Percentiles rank a stretch among this genome's conserved stretches.
These are phyloP conservation scores for Tenthredo scrophulariae DNA, from an alignment of 2,888 invertebrate genomes.

Conservation along the genomic window DNA sequence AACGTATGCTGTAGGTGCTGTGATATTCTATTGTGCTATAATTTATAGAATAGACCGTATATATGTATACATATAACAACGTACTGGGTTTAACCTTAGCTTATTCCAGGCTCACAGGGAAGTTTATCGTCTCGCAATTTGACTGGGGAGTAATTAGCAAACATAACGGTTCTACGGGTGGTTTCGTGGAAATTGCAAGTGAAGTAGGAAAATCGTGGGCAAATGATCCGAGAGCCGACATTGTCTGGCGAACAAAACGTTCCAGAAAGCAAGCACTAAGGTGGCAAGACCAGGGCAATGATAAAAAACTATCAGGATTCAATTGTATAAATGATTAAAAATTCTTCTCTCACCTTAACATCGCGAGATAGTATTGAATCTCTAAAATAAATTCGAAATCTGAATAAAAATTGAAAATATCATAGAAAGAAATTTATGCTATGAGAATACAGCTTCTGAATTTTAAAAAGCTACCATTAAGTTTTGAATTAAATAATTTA, in stretches of 20 bases:
- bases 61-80: background rate
- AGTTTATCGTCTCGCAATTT: slow-evolving; percentile 42
- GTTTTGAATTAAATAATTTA: background rate
- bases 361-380: background rate
- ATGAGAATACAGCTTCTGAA: background rate
- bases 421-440: background rate
- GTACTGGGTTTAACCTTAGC: slow-evolving; percentile 13
- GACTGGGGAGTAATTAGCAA: slow-evolving; percentile 50
- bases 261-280: background rate
- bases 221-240: background rate
- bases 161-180: slow-evolving; percentile 46
- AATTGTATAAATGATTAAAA: background rate
- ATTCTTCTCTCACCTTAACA: background rate
- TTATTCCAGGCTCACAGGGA: slow-evolving; percentile 18
- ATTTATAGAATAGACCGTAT: background rate
- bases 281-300: background rate
- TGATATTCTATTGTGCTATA: background rate
- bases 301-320: background rate
- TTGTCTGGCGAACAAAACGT: slow-evolving; percentile 1
- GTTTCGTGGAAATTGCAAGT: slow-evolving; percentile 14
- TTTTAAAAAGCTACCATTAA: background rate
- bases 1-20: background rate
- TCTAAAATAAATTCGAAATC: background rate
- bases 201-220: slow-evolving; percentile 21
- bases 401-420: background rate